Evolutionary conservation across 2,888 invertebrate species (phyloP).

Genomic region (Acanthosepion pharaonis): DNA sequence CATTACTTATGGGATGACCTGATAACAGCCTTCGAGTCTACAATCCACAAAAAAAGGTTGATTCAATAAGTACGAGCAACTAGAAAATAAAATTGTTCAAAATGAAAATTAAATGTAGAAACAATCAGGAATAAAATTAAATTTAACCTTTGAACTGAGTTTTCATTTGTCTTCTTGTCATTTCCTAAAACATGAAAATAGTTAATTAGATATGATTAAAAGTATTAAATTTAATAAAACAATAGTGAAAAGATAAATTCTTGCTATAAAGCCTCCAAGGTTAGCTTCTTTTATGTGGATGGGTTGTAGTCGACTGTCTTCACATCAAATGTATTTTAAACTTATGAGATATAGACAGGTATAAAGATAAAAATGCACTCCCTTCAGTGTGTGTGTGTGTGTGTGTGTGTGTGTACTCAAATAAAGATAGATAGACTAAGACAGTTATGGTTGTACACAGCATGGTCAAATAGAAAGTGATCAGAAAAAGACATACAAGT

Average conservation of each 20-base stretch:
- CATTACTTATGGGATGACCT: too few relatives aligned
- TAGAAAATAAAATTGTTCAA: background rate
- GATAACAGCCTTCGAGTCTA: background rate
- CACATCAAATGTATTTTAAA: background rate
- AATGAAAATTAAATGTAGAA: background rate
- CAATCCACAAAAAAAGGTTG: background rate
- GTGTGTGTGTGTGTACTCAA: too few relatives aligned
- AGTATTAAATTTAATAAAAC: background rate
- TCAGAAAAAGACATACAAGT: background rate
- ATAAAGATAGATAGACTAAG: background rate
- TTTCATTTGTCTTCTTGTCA: background rate
- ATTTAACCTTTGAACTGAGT: background rate
- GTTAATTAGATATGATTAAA: background rate
- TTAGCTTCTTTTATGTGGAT: background rate
- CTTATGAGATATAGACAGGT: background rate
- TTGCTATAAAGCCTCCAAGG: background rate
- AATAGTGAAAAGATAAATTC: background rate
- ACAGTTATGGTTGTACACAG: background rate
- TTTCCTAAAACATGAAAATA: background rate
- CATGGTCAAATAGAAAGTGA: background rate
- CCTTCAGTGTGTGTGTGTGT: background rate
- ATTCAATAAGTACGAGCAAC: background rate
- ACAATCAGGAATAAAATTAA: background rate
- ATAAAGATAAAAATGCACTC: background rate
- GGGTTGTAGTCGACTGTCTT: background rate